A percentile compares a stretch with the other conserved stretches of the same genome.
Evolutionary conservation across 2,888 invertebrate species (phyloP).

Genomic region (Dynastes grantii): DNA sequence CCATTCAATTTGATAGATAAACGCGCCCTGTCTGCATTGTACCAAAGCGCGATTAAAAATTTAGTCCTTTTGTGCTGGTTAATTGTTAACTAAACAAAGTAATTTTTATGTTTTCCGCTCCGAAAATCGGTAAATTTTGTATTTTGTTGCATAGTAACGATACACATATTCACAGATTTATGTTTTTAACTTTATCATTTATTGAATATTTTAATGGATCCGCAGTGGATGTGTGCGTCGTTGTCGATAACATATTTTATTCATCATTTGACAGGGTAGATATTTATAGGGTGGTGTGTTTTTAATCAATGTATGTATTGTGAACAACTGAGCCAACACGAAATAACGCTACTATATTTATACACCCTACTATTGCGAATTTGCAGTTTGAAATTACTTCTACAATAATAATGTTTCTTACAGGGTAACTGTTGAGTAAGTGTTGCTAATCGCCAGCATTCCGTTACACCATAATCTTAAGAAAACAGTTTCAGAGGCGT

Average conservation of each 20-base stretch:
- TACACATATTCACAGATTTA: constrained; percentile 1
- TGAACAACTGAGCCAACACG: too few relatives aligned
- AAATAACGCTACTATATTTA: too few relatives aligned
- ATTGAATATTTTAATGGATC: constrained; percentile 15
- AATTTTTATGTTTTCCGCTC: constrained; percentile 2
- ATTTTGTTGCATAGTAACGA: background rate
- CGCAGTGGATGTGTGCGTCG: background rate
- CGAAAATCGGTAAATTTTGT: constrained; percentile 25
- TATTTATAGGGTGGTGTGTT: background rate
- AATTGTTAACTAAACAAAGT: constrained; percentile 26
- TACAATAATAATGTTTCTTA: too few relatives aligned
- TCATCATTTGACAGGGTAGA: background rate
- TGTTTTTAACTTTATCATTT: constrained; percentile 22
- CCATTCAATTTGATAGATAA: constrained; percentile 18
- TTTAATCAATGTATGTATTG: background rate
- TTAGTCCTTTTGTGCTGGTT: background rate
- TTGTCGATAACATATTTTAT: background rate
- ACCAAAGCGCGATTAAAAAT: constrained; percentile 1
- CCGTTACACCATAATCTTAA: too few relatives aligned
- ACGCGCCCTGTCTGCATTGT: background rate
- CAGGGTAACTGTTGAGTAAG: too few relatives aligned
- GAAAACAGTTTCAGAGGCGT: too few relatives aligned
- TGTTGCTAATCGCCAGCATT: too few relatives aligned
- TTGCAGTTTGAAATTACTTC: too few relatives aligned
- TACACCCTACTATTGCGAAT: too few relatives aligned